Percentiles rank a stretch among this genome's conserved stretches.
Evolutionary conservation across 1,140 invertebrate species (phyloP).

Genomic region (Drosophila tristis): DNA sequence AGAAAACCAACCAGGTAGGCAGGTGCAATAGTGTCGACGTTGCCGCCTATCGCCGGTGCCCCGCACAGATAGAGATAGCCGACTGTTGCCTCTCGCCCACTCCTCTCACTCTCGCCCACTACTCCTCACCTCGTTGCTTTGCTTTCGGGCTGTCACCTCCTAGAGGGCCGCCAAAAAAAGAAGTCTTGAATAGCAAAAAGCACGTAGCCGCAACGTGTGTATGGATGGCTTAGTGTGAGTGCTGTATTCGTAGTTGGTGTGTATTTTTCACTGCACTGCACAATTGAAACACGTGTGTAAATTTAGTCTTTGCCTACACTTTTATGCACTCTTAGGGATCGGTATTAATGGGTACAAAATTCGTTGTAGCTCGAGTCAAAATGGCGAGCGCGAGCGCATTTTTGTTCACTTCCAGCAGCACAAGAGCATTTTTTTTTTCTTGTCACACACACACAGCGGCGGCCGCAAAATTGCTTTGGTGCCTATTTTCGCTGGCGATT

Average conservation of each 20-base stretch:
- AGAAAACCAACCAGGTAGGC: constrained; percentile 26
- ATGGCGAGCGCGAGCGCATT: constrained; percentile 73
- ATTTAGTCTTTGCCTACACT: constrained; percentile 25
- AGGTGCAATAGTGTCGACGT: constrained; percentile 17
- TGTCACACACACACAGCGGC: constrained; percentile 71
- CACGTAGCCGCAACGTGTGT: constrained; percentile 61
- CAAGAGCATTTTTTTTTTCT: constrained; percentile 78
- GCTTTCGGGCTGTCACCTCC: too few species aligned
- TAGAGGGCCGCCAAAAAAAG: constrained; percentile 58
- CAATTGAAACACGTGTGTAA: constrained; percentile 10
- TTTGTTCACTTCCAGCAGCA: constrained; percentile 75
- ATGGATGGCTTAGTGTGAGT: constrained; percentile 22
- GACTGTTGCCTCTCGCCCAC: constrained; percentile 2
- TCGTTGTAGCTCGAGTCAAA: constrained; percentile 69
- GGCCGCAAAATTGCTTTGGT: constrained; percentile 54
- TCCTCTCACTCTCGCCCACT: constrained; percentile 6
- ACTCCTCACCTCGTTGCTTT: constrained; percentile 25
- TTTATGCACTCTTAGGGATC: constrained; percentile 16
- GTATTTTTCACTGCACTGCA: constrained; percentile 23
- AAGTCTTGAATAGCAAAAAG: constrained; percentile 30
- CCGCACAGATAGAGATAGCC: constrained; percentile 25
- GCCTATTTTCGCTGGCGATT: constrained; percentile 61
- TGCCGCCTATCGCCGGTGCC: constrained; percentile 18
- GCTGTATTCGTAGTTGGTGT: constrained; percentile 8
- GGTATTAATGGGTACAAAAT: constrained; percentile 55